Percentiles rank a stretch among this genome's conserved stretches.
Evolutionary conservation across 2,888 invertebrate species (phyloP).

Genomic region (Shargacucullia verbasci): DNA sequence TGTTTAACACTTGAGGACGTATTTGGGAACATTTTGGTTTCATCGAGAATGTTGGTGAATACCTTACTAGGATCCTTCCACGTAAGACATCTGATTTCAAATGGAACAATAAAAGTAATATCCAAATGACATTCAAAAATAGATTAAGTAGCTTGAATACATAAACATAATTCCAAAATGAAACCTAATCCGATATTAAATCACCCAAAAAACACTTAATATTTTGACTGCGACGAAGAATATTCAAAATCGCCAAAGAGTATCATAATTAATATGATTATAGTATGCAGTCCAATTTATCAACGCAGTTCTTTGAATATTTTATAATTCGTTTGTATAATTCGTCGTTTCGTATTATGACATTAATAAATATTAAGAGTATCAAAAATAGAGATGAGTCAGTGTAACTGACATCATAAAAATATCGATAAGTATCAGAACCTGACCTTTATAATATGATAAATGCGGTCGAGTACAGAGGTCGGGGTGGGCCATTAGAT

Average conservation of each 20-base stretch:
- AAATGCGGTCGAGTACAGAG: slow-evolving; percentile 78
- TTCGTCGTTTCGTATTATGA: slow-evolving; percentile 57
- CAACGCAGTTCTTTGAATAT: slow-evolving; percentile 38
- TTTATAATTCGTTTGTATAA: too few species aligned
- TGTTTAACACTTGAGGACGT: too few species aligned
- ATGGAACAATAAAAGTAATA: slow-evolving; percentile 2
- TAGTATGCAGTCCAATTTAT: slow-evolving; percentile 43
- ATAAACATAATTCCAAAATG: slow-evolving; percentile 11
- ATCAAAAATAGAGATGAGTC: slow-evolving; percentile 76
- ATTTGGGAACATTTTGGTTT: too few species aligned
- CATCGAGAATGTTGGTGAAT: background rate
- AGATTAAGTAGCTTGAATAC: background rate
- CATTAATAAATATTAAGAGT: slow-evolving; percentile 55
- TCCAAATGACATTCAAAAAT: slow-evolving; percentile 7
- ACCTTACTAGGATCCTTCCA: too few species aligned
- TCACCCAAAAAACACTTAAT: slow-evolving; percentile 26
- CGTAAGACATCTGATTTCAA: background rate
- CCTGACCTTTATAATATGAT: slow-evolving; percentile 83
- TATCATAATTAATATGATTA: slow-evolving; percentile 38
- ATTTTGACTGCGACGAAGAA: slow-evolving; percentile 21
- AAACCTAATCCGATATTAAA: slow-evolving; percentile 27
- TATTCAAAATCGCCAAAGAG: slow-evolving; percentile 31
- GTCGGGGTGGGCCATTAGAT: slow-evolving; percentile 70
- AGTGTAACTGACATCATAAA: slow-evolving; percentile 80
- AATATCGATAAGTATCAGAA: slow-evolving; percentile 78